phyloP scores from a whole-genome alignment of 2,888 invertebrate genomes.

The Thereva unica region DNA sequence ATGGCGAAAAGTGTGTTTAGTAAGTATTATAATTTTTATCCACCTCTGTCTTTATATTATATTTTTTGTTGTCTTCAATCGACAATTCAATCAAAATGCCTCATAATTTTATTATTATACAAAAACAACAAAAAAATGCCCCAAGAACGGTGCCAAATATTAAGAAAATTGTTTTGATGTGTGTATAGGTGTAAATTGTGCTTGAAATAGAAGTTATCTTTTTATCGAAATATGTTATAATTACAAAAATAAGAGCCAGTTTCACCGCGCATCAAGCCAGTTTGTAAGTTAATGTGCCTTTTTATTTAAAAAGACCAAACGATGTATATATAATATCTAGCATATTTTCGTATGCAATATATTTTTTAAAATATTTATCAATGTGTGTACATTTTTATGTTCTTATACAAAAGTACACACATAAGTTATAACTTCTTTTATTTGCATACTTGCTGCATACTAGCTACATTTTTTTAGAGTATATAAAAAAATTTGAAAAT shows the following conservation, averaged over 20 bases:
- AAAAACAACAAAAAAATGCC: no score
- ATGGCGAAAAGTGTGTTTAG: conserved; percentile 40
- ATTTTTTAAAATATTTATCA: conserved; percentile 32
- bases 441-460: conserved; percentile 24
- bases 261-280: conserved; percentile 23
- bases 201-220: neutral
- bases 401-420: conserved; percentile 32
- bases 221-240: neutral
- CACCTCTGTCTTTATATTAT: no score
- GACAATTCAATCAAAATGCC: no score
- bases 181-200: no score
- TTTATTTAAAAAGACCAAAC: conserved; percentile 34
- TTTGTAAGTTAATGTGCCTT: conserved; percentile 36
- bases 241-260: neutral
- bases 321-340: conserved; percentile 29
- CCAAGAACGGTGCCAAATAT: conserved; percentile 35
- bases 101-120: neutral
- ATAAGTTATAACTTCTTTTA: conserved; percentile 25
- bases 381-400: conserved; percentile 32
- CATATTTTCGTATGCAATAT: conserved; percentile 34
- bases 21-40: neutral
- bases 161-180: conserved; percentile 31
- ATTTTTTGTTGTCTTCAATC: no score
- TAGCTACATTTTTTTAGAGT: no score
- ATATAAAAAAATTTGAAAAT: conserved; percentile 10